phyloP scores from a whole-genome alignment of 2,888 invertebrate genomes.

The Tricholauxania praeusta region DNA sequence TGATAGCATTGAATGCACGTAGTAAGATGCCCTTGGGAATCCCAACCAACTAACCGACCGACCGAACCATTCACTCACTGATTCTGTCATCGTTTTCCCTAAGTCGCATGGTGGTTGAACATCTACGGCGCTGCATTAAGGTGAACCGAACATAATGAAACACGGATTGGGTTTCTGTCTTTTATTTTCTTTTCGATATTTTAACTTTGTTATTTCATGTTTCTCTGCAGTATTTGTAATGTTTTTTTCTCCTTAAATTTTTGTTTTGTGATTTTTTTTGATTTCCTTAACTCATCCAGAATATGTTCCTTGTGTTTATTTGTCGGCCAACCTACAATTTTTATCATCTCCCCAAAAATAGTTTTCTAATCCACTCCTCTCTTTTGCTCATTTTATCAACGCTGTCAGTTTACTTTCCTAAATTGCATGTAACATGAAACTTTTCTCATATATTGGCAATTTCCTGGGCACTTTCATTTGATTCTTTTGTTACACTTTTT shows the following conservation, averaged over 20 bases:
- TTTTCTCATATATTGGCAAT: slow-evolving; percentile 17
- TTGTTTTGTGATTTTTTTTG: no score
- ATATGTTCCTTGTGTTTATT: no score
- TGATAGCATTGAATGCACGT: slow-evolving; percentile 28
- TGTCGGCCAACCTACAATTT: no score
- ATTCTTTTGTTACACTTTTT: no score
- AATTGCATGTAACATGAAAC: slow-evolving; percentile 23
- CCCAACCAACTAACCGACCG: background rate
- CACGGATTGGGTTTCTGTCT: no score
- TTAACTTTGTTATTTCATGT: no score
- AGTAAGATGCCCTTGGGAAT: slow-evolving; percentile 18
- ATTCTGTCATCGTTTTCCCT: background rate
- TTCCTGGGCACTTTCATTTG: slow-evolving; percentile 18
- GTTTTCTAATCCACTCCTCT: background rate
- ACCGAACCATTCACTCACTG: background rate
- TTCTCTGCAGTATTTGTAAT: no score
- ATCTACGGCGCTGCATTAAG: background rate
- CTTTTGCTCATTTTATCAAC: background rate
- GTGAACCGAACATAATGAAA: background rate
- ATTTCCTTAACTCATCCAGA: no score
- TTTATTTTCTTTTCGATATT: no score
- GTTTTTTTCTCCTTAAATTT: no score
- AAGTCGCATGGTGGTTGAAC: background rate
- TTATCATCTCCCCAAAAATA: no score
- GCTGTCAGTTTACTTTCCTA: slow-evolving; percentile 22